Evolutionary conservation across 2,888 invertebrate genomes (phyloP).

Genomic region (Mythimna albipuncta): DNA sequence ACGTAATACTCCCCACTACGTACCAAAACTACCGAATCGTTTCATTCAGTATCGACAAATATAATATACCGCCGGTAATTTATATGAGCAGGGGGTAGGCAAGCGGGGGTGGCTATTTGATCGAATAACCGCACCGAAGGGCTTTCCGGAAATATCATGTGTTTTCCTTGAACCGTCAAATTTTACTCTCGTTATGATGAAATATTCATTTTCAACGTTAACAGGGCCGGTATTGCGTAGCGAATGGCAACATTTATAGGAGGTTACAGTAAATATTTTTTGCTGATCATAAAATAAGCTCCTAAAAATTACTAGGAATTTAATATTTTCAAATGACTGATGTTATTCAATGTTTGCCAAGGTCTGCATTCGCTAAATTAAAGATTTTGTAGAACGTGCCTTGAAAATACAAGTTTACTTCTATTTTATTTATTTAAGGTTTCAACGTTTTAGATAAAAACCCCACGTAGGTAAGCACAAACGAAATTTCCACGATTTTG

Average conservation of each 20-base stretch:
- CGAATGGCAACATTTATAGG: slow-evolving; percentile 11
- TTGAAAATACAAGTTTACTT: background rate
- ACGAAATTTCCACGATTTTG: slow-evolving; percentile 4
- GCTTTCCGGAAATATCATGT: slow-evolving; percentile 47
- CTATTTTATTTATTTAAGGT: slow-evolving; percentile 10
- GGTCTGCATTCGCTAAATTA: background rate
- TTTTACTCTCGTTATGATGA: slow-evolving; percentile 34
- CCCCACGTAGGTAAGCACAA: slow-evolving; percentile 12
- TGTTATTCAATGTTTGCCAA: too few species aligned
- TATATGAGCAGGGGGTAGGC: slow-evolving; percentile 40
- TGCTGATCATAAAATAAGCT: background rate
- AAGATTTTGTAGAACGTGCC: background rate
- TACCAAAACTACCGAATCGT: slow-evolving; percentile 31
- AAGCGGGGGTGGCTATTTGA: slow-evolving; percentile 24
- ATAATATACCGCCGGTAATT: slow-evolving; percentile 46
- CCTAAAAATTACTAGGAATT: slow-evolving; percentile 2
- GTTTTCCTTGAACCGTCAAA: slow-evolving; percentile 47
- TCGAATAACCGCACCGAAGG: slow-evolving; percentile 38
- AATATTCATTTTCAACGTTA: slow-evolving; percentile 42
- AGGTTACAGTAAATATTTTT: background rate
- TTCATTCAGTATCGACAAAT: slow-evolving; percentile 39
- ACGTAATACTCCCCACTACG: background rate
- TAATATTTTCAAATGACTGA: background rate
- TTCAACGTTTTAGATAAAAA: background rate
- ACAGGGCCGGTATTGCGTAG: background rate